Percentiles rank a stretch among this genome's conserved stretches.
Evolutionary conservation across 1,140 invertebrate genomes (phyloP).

Genomic region (Drosophila cardini): DNA sequence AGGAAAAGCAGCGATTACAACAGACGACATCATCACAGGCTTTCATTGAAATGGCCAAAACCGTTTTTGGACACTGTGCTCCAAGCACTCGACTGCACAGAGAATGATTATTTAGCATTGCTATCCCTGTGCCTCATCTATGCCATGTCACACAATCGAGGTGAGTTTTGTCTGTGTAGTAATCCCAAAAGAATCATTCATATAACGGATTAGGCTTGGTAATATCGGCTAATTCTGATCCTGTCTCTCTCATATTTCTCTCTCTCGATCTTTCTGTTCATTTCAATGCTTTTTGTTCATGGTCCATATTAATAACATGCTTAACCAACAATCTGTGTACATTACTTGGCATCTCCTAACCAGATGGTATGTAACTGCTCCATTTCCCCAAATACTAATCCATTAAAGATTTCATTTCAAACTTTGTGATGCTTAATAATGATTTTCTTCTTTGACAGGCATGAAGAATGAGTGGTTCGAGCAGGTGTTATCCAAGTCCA

Average conservation of each 20-base stretch:
- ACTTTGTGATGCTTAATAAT: background rate
- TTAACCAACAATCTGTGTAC: conserved; percentile 35
- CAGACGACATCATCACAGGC: conserved; percentile 61
- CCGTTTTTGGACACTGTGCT: conserved; percentile 96
- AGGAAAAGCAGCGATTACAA: conserved; percentile 92
- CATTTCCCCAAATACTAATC: conserved; percentile 53
- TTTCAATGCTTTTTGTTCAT: conserved; percentile 63
- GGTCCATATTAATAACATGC: conserved; percentile 30
- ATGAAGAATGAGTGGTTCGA: conserved; percentile 90
- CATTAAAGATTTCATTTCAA: background rate
- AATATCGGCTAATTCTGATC: conserved; percentile 39
- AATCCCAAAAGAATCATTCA: background rate
- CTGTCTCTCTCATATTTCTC: conserved; percentile 47
- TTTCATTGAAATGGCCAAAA: conserved; percentile 69
- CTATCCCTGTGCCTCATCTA: conserved; percentile 97
- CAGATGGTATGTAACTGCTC: conserved; percentile 75
- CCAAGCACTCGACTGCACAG: conserved; percentile 92
- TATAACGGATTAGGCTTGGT: conserved; percentile 1
- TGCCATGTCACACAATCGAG: conserved; percentile 96
- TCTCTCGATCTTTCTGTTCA: conserved; percentile 53
- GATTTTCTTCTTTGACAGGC: conserved; percentile 85
- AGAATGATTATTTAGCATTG: conserved; percentile 97
- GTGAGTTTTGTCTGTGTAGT: conserved; percentile 85
- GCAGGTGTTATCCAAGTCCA: conserved; percentile 86
- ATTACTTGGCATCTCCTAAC: conserved; percentile 52